Base-by-base conservation (phyloP, 2,888 invertebrate genomes). In the Tiliacea aurago region DNA sequence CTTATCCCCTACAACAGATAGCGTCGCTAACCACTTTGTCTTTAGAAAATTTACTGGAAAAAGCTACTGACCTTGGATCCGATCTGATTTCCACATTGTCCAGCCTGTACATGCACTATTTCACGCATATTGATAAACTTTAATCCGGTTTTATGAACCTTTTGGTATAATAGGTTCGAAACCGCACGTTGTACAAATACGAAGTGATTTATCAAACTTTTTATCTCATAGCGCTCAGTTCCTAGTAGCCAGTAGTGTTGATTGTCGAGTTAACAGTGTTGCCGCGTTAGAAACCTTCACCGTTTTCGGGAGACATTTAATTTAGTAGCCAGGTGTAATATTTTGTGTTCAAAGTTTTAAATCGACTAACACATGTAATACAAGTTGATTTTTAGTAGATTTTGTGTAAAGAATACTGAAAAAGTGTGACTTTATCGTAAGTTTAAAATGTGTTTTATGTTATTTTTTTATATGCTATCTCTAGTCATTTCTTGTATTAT, bases 31-130 rank as follows among this genome's bases (percentile, higher is more conserved):
- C 6, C 49, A 63, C 43, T 61, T 6, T 11, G 4, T 47, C n/a
- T 61, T 51, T 1, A 59, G 7, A 67, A 81, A 78, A 9, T 76
- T 6, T 20, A 78, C 23, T 56, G 63, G 53, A 67, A 73, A 69
- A 65, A 45, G 49, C 51, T 66, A 62, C 88, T 91, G 95, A 98
- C 98, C 97, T 99, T 99, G 69, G 99, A 98, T 86, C 99, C 99
- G 91, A 99, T 99, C 95, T 99, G 99, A 94, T 99, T 99, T 69
- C 99, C 99, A 93, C 99, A 99, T 93, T 99, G 99, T 69, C 99
- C 99, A 73, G 98, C 98, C 94, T 99, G 99, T 73, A 99, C 97
- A 92, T 99, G 99, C 76, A 99, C 98, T 88, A 99, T 99, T 97
- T 99, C 99, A 95, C 99, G 97, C 99, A 99, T 99, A 95, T 85